These are phyloP conservation scores for Oligia strigilis DNA, from an alignment of 2,888 invertebrate species.

Conservation along the genomic window DNA sequence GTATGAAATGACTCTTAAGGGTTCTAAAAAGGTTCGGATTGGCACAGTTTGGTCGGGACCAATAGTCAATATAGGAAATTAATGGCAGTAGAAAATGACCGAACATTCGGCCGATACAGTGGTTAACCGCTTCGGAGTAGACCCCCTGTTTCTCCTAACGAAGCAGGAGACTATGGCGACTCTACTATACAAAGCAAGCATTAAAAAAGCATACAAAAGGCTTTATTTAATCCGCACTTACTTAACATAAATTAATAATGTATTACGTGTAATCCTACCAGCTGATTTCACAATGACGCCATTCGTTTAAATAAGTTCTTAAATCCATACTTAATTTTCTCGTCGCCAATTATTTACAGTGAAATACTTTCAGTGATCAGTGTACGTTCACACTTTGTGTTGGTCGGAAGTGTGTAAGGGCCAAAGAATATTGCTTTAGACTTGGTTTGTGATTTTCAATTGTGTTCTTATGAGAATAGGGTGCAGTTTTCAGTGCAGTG, in stretches of 20 bases:
- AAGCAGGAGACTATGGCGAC: background rate
- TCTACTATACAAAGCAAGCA: background rate
- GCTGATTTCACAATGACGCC: slow-evolving; percentile 52
- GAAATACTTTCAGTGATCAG: slow-evolving; percentile 45
- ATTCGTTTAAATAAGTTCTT: slow-evolving; percentile 41
- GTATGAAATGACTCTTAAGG: no score
- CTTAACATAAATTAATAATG: background rate
- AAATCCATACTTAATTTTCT: slow-evolving; percentile 4
- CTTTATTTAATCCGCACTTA: slow-evolving; percentile 13
- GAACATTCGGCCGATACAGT: no score
- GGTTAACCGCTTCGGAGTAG: no score
- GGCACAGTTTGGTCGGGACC: no score
- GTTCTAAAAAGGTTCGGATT: no score
- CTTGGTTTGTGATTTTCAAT: slow-evolving; percentile 1
- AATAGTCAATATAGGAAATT: no score
- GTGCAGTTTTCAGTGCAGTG: slow-evolving; percentile 40
- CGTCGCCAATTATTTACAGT: slow-evolving; percentile 39
- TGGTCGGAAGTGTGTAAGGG: slow-evolving; percentile 26
- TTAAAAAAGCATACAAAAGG: background rate
- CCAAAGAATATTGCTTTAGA: background rate
- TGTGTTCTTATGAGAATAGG: background rate
- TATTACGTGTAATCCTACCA: slow-evolving; percentile 30
- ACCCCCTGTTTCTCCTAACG: background rate
- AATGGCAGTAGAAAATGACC: no score
- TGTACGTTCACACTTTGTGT: slow-evolving; percentile 27